Evolutionary conservation across 2,888 invertebrate species (phyloP), one percentile per base, ranked within the genome.

Genomic region (Laothoe populi): DNA sequence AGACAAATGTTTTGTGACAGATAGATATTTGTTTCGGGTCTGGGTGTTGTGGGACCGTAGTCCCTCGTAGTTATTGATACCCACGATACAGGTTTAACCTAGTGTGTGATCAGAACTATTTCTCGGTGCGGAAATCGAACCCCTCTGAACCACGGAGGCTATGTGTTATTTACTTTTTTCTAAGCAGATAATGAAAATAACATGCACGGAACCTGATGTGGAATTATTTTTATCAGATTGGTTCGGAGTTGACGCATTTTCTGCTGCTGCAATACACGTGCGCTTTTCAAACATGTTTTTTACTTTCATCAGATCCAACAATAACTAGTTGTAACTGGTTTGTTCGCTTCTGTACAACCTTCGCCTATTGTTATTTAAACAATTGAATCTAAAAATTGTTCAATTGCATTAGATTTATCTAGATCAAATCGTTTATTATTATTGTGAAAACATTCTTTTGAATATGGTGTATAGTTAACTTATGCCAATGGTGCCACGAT

Each of bases 261-360:
- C 53, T 53, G 53, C 53, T 53, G 49, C 49, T 53, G 53, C 53
- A 19, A 53, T 53, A 26, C 31, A 53, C 53, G 53, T 53, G 53
- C 16, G 53, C 53, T 53, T 53, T 53, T 53, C 35, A 35, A 53
- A 35, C 53, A 53, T 53, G 53, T 53, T 53, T 53, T 53, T 53
- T 53, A 31, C 31, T 31, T 53, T 53, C 53, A 53, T 53, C 53
- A 35, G 53, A 53, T 35, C 35, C 53, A 53, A 53, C 53, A 53
- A 53, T 53, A 53, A 53, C 53, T 35, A 53, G 53, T 53, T 19
- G 53, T 53, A 53, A 53, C 53, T 11, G 53, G 53, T 53, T 53
- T 35, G 31, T 53, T 53, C 53, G 53, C 11, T 35, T 53, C 53
- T 53, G 53, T 53, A 16, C 35, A 10, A 31, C 35, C 35, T 53